Evolutionary conservation across 2,113 vertebrate genomes (phyloP).

Genomic region (Orthonyx spaldingii): DNA sequence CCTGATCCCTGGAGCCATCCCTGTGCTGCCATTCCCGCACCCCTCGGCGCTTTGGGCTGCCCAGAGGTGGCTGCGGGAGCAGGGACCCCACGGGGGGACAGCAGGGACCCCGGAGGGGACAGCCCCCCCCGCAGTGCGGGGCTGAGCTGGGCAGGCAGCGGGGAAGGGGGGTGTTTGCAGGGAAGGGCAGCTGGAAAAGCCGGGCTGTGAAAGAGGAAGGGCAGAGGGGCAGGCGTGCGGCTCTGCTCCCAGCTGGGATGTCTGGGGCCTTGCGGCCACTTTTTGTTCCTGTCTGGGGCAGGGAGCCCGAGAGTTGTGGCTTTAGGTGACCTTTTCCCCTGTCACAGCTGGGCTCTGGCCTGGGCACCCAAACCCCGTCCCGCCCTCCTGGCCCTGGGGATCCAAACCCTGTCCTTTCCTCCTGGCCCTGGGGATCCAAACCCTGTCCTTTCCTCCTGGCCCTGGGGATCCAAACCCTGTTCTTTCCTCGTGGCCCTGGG

Average conservation of each 20-base stretch:
- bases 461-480: background rate
- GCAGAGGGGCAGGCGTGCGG: background rate
- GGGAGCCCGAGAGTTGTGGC: accelerated
- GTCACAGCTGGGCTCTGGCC: background rate
- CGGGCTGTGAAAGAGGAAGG: background rate
- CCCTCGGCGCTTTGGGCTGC: accelerated
- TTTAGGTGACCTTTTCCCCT: background rate
- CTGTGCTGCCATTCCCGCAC: background rate
- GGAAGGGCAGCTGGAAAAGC: background rate
- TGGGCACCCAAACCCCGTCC: too few species aligned
- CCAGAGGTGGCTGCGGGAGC: background rate
- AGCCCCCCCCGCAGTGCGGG: accelerated
- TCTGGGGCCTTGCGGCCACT: background rate
- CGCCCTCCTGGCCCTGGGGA: too few species aligned
- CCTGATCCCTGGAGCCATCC: accelerated
- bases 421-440: background rate
- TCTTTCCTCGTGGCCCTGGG: too few species aligned
- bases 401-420: too few species aligned
- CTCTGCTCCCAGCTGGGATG: background rate
- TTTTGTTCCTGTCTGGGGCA: background rate
- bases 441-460: accelerated
- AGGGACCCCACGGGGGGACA: accelerated
- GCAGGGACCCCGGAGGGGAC: background rate
- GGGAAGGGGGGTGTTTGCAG: background rate
- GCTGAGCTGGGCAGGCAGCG: accelerated